Evolutionary conservation across 2,797 vertebrate species (phyloP), one percentile per base, ranked within the genome.

Genomic region (Sebastes elongatus): DNA sequence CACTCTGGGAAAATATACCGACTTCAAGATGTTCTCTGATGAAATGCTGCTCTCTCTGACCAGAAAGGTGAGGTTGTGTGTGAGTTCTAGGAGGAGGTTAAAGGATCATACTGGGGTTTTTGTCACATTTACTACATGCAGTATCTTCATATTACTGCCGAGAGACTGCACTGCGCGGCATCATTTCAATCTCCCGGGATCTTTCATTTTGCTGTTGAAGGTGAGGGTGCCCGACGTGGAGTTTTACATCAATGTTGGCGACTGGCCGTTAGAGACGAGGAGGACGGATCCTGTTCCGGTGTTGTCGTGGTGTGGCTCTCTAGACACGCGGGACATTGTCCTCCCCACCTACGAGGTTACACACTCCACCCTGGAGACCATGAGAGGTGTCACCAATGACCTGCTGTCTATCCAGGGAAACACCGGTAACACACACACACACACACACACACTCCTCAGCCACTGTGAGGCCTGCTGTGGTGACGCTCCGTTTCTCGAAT

Each of bases 11-110:
- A 98, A 96, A 80, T 99, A 99, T 88, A 99, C 98, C 0, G 97
- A 98, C 95, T 99, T 99, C 95, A 99, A 98, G 94, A 99, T 99
- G 97, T 99, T 99, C 94, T 99, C 97, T 0, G 97, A 99, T 75
- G 97, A 99, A 86, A 99, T 98, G 70, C 87, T 99, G 86, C 96
- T 97, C 7, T 99, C 98, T 0, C 75, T 99, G 60, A 90, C 94
- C 27, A 96, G 97, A 84, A 99, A 99, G 97, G 98, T 99, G 70
- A 74, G 71, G 1, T 5, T 11, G n/a, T 33, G 9, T n/a, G 9
- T n/a, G 13, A 8, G 2, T 14, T 65, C 2, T 3, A 22, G 57
- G 13, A 22, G 16, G n/a, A 27, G 16, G n/a, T 52, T 10, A 16
- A 33, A 27, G 18, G 27, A 23, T 57, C 57, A 10, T 20, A 27